Percentiles rank a stretch among this genome's conserved stretches.
phyloP scores from a whole-genome alignment of 2,797 vertebrate genomes.

The Pseudomugil gertrudae region DNA sequence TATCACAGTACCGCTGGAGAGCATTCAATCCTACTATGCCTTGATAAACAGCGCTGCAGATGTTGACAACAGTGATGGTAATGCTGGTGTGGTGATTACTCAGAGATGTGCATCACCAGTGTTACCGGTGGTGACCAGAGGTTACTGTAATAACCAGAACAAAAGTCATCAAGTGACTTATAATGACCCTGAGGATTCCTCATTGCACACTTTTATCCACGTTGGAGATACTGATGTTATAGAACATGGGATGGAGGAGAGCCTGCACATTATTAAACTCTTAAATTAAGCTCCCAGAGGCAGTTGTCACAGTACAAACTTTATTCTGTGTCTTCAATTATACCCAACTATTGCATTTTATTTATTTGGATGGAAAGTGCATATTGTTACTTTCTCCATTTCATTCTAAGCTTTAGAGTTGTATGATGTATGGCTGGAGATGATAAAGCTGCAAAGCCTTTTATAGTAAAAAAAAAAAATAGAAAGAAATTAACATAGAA shows the following conservation, averaged over 20 bases:
- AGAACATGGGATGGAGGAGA: too few relatives aligned
- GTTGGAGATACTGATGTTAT: too few relatives aligned
- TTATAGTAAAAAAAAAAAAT: too few relatives aligned
- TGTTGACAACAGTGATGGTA: background rate
- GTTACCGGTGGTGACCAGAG: background rate
- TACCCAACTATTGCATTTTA: too few relatives aligned
- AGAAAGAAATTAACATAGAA: too few relatives aligned
- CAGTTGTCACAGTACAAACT: background rate
- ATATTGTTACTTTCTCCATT: too few relatives aligned
- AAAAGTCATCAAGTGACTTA: background rate
- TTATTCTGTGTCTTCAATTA: too few relatives aligned
- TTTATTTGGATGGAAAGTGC: too few relatives aligned
- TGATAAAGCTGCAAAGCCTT: too few relatives aligned
- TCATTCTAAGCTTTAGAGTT: too few relatives aligned
- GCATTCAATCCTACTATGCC: background rate
- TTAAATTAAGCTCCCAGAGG: background rate
- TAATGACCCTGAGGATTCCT: background rate
- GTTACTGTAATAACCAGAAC: background rate
- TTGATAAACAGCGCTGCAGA: background rate
- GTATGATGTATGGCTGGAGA: too few relatives aligned
- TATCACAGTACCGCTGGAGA: background rate
- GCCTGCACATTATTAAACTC: background rate
- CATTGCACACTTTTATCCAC: background rate
- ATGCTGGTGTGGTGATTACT: background rate
- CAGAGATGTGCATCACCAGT: slow-evolving; percentile 3